Conservation (phyloP, 2,797 vertebrate species). For the Poecilia picta region DNA sequence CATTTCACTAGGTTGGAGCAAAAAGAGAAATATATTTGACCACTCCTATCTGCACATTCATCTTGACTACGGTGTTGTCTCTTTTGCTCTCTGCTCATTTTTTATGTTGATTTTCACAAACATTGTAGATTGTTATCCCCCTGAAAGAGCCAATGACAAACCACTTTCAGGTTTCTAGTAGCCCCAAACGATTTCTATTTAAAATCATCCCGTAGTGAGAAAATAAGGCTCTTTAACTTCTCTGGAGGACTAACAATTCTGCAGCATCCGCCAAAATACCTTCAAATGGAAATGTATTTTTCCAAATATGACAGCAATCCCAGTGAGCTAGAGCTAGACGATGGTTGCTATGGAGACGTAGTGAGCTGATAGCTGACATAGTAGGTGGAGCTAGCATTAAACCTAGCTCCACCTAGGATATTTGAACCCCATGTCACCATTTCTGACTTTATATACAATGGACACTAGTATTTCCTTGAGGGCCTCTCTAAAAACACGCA, state of each 20-base stretch:
- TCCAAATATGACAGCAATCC: not conserved
- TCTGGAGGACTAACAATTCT: too few species aligned
- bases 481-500: not conserved
- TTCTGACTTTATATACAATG: not conserved
- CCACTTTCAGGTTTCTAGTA: not conserved
- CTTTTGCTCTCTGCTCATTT: not conserved
- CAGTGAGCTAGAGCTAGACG: not conserved
- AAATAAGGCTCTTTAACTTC: not conserved
- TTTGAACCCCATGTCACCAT: not conserved
- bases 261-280: not conserved
- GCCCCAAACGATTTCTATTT: not conserved
- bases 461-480: not conserved
- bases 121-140: not conserved
- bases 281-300: not conserved
- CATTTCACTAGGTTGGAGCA: not conserved
- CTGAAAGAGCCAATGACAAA: not conserved
- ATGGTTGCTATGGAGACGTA: not conserved
- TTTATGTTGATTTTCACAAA: not conserved
- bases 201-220: not conserved
- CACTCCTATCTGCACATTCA: not conserved
- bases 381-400: not conserved
- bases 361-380: too few species aligned
- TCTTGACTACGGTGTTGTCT: not conserved
- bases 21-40: not conserved
- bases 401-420: too few species aligned